Evolutionary conservation across 2,113 vertebrate species (phyloP).

Genomic region (Crotalus helleri): DNA sequence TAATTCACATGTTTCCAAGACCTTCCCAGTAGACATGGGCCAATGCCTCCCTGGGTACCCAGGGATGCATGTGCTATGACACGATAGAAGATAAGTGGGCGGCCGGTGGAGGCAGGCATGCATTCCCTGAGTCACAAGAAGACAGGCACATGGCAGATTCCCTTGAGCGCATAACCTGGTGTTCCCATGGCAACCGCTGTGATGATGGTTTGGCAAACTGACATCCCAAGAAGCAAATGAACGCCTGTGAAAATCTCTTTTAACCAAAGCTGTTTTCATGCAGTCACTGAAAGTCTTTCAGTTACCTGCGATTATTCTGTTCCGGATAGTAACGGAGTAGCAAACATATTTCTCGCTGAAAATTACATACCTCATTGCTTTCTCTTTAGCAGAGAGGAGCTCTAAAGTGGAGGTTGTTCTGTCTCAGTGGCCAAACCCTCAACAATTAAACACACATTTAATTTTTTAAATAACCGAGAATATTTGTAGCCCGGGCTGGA

Average conservation of each 20-base stretch:
- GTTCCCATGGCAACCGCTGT: slow-evolving; percentile 15
- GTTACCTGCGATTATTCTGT: neutral
- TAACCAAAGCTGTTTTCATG: neutral
- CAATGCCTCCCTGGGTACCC: neutral
- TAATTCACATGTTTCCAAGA: neutral
- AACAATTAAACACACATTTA: neutral
- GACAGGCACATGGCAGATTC: neutral
- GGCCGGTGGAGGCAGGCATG: neutral
- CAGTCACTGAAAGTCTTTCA: no score
- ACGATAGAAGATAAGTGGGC: neutral
- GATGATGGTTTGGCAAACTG: neutral
- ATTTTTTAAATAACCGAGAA: neutral
- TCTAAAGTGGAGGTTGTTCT: neutral
- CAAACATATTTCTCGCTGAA: neutral
- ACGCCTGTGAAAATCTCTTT: neutral
- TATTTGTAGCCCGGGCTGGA: neutral
- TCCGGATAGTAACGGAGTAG: neutral
- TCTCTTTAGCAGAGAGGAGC: neutral
- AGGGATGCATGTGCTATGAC: neutral
- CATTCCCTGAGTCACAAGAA: slow-evolving; percentile 16
- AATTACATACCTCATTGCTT: neutral
- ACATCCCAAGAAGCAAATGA: neutral
- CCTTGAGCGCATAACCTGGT: neutral
- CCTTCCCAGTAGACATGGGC: neutral
- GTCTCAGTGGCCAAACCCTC: neutral